Base-by-base conservation (phyloP, 2,888 invertebrate genomes). In the Tetragonisca angustula region DNA sequence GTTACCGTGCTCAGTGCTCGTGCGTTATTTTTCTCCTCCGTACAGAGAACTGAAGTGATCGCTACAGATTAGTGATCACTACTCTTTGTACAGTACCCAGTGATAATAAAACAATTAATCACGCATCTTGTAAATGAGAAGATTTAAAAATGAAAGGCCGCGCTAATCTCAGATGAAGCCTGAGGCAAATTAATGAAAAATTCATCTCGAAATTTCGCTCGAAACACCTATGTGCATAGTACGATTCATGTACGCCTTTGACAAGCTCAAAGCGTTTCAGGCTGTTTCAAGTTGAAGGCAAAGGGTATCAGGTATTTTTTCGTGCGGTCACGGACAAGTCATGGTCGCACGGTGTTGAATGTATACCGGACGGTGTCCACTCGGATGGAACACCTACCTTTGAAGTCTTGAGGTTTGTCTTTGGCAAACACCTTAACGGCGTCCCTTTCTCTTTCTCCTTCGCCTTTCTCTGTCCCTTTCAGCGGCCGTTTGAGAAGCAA, bases 281-380 rank as follows among this genome's bases (percentile, higher is more conserved):
- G 67, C 2, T 82, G 79, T 85, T 88, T 89, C 87, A 87, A 90
- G 89, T 88, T 88, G 88, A 88, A 90, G 88, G 90, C 80, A 88
- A 90, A 88, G 79, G 90, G 92, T 92, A 87, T 92, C 92, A 87
- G 80, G 90, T 92, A 90, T 90, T 91, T 56, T 87, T 82, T 75
- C 62, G 70, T 88, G 85, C 56, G 87, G 85, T 83, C 54, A 69
- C 76, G 80, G 79, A 81, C 83, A 67, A 78, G 80, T 70, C 84
- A 81, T 50, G 85, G 80, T 93, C 93, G 85, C 93, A 93, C 93
- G 93, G 92, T 93, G 90, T 93, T 92, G 89, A 86, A 90, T 93
- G 88, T 91, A 93, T 76, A 93, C 92, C 92, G 91, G 92, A 92
- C 89, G 85, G 89, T 90, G 91, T 87, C 89, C 91, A 90, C 86